A percentile compares a stretch with the other conserved stretches of the same genome.
Conservation (phyloP, 2,113 vertebrate species). For the Pachyramphus minor region DNA sequence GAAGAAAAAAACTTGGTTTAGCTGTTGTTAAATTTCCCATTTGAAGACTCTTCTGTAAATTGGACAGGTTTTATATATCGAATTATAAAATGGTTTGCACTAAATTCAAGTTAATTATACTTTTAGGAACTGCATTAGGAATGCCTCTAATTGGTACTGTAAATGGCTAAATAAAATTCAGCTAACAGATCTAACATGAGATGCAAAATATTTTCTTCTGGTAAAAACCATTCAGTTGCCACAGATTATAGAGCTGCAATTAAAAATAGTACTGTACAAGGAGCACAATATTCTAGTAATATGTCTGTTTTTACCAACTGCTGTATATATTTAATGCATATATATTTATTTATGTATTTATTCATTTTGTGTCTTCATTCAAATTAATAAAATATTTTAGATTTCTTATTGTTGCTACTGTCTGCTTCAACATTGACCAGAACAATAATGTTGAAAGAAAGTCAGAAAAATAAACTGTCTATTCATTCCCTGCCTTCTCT, state of each 20-base stretch:
- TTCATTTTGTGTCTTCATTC: not conserved
- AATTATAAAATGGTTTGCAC: not conserved
- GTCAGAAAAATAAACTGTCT: not conserved
- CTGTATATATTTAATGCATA: not conserved
- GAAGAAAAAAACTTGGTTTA: not conserved
- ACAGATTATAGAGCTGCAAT: not conserved
- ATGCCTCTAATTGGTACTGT: not conserved
- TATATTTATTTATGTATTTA: too few species aligned
- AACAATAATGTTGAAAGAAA: not conserved
- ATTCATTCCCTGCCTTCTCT: not conserved
- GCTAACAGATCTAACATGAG: not conserved
- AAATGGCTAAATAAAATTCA: not conserved
- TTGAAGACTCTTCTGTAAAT: not conserved
- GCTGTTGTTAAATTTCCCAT: not conserved
- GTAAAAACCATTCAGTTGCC: too few species aligned
- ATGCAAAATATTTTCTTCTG: too few species aligned
- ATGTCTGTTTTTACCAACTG: not conserved
- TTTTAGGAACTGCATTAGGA: not conserved
- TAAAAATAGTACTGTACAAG: not conserved
- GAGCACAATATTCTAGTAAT: not conserved
- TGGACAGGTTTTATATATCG: not conserved
- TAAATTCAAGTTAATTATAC: not conserved
- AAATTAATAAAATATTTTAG: not conserved
- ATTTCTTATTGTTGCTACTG: not conserved
- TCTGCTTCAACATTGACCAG: not conserved